These are phyloP conservation scores for Mirza zaza DNA, from an alignment of 2,113 vertebrate genomes.

Conservation along the genomic window DNA sequence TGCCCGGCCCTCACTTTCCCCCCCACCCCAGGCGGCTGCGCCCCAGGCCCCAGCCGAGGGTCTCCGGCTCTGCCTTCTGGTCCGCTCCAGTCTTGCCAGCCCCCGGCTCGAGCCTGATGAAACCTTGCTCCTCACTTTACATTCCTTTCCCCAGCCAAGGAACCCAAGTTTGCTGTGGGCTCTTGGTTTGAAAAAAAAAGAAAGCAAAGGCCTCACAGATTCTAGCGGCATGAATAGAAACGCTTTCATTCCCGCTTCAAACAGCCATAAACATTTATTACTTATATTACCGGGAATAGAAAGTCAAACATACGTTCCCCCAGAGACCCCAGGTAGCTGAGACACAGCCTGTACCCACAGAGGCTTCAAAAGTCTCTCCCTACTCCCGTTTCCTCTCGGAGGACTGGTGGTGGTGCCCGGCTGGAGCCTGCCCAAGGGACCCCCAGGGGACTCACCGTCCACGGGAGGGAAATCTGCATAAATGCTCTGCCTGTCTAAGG, in stretches of 20 bases:
- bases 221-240: constrained; percentile 36
- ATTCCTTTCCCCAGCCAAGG: neutral
- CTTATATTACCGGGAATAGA: constrained; percentile 17
- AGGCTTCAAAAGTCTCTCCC: neutral
- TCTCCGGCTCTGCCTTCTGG: neutral
- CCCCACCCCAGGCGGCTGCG: neutral
- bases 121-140: neutral
- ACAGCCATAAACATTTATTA: neutral
- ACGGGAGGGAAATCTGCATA: neutral
- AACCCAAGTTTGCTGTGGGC: neutral
- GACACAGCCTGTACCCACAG: neutral
- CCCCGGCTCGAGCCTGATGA: neutral
- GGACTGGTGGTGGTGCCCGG: neutral
- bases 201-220: neutral
- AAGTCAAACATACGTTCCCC: constrained; percentile 33
- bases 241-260: constrained; percentile 41
- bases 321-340: neutral
- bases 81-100: neutral
- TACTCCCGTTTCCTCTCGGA: neutral
- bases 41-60: no score
- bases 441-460: neutral
- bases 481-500: neutral
- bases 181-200: neutral
- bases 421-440: neutral
- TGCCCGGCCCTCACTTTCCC: neutral